Evolutionary conservation across 2,113 vertebrate genomes (phyloP), one percentile per base, ranked within the genome.

Genomic region (Girardinichthys multiradiatus): DNA sequence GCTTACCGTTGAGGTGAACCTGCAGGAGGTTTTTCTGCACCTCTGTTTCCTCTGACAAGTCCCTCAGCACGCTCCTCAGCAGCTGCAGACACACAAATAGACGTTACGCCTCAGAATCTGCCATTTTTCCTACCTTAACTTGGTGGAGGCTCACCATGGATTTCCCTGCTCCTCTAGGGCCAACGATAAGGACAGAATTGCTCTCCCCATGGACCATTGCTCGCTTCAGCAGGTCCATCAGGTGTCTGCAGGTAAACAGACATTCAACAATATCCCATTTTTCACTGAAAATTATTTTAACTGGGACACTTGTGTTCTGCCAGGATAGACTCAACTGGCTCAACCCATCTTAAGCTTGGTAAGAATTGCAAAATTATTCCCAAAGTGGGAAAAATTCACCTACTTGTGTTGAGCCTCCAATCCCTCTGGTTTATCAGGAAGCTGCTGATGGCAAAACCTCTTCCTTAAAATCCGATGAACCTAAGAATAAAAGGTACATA

Each of bases 111-210:
- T 71, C 39, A 3, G 21, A 45, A 30, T 28, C 1, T 4, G 19
- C 24, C 17, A 9, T 26, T 2, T 15, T 5, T 8, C 15, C 21
- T 3, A 19, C 30, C 5, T 2, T 19, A 2, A 39, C 33, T 64
- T 61, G 27, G 61, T 19, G 1, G 51, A 57, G 15, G 0, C 89
- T 85, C 94, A 99, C 98, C 97, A 77, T 91, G 0, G 93, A 96
- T 86, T 99, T 99, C 54, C 98, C 98, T 0, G 95, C 91, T 84
- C 97, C 98, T 76, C 97, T 92, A 37, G 98, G 96, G 3, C 98
- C 97, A 19, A 99, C 93, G 33, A 99, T 90, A 7, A 99, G 95
- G 57, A 97, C 94, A 0, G 98, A 99, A 67, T 99, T 99, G 66
- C 98, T 98, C 87, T 99, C 98, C 70, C 98, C 98, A 2, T 97